These are phyloP conservation scores for Ryuthela nishihirai DNA, from an alignment of 2,888 invertebrate species.

Conservation along the genomic window DNA sequence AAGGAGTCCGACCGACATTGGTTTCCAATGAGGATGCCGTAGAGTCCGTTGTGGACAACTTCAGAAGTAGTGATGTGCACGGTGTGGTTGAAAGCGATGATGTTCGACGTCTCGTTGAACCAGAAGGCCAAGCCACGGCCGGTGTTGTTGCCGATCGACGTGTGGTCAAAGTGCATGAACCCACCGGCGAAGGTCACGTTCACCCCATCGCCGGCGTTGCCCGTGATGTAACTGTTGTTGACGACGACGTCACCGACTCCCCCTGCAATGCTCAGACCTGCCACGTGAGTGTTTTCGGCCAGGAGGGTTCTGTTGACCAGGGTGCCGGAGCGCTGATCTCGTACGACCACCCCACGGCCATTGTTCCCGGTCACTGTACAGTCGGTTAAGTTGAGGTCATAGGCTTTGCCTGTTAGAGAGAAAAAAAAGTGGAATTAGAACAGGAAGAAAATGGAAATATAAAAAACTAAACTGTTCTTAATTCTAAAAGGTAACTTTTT, in stretches of 20 bases:
- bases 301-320: conserved; percentile 77
- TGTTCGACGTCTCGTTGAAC: conserved; percentile 83
- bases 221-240: conserved; percentile 80
- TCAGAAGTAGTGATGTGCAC: conserved; percentile 75
- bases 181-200: conserved; percentile 96
- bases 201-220: conserved; percentile 89
- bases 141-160: conserved; percentile 77
- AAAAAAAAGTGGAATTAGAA: background rate
- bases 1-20: conserved; percentile 65
- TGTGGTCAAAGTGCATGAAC: conserved; percentile 81
- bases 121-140: conserved; percentile 86
- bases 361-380: conserved; percentile 82
- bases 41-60: conserved; percentile 79
- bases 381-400: conserved; percentile 81
- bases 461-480: background rate
- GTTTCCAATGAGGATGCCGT: conserved; percentile 88
- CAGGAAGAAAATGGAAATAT: background rate
- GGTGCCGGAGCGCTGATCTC: conserved; percentile 84
- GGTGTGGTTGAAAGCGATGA: conserved; percentile 73
- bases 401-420: conserved; percentile 59
- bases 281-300: conserved; percentile 81
- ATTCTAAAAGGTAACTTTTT: too few species aligned
- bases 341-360: conserved; percentile 90
- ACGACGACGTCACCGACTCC: conserved; percentile 94
- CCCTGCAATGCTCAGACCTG: conserved; percentile 80